Evolutionary conservation across 2,797 vertebrate species (phyloP), one percentile per base, ranked within the genome.

Genomic region (Forpus xanthops): DNA sequence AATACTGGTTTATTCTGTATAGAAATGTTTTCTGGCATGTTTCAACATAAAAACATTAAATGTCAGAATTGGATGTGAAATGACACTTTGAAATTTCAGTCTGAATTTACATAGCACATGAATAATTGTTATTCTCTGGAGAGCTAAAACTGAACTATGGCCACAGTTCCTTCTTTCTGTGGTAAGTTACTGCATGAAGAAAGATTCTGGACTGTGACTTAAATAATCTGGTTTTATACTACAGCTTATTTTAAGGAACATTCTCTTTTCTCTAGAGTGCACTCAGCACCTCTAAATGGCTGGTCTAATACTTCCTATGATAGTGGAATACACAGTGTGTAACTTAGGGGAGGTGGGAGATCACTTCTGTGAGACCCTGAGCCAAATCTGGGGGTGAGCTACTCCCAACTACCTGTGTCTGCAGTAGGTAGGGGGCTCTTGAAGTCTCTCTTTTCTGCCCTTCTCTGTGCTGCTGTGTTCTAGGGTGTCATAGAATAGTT

Each of bases 351-450:
- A 23, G 60, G 60, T 9, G 37, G 6, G 71, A 41, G 15, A 37
- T 72, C 42, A 39, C 5, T 79, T 73, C 33, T 66, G 7, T 56
- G 61, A 44, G 31, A 56, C 28, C 15, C 12, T 7, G 20, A 74
- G 33, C n/a, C 13, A 55, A 23, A 67, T 72, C 31, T 81, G 35
- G n/a, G 5, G 3, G 10, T 33, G 15, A 89, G 1, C 44, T 50
- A 9, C 24, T 58, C 24, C 8, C 12, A 77, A 0, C 33, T 67
- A 18, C 24, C 8, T 0, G 0, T 75, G 28, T 16, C 27, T 78
- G 71, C 41, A 76, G 80, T 7, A 79, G 37, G 20, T 31, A 25
- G 44, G 58, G 20, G 42, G 37, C 35, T 83, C 23, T 71, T 42
- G 77, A 68, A 91, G 44, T 52, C 45, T 55, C 70, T 33, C 28